Conservation (phyloP, 2,113 vertebrate genomes). For the Rhinopomastus cyanomelas region DNA sequence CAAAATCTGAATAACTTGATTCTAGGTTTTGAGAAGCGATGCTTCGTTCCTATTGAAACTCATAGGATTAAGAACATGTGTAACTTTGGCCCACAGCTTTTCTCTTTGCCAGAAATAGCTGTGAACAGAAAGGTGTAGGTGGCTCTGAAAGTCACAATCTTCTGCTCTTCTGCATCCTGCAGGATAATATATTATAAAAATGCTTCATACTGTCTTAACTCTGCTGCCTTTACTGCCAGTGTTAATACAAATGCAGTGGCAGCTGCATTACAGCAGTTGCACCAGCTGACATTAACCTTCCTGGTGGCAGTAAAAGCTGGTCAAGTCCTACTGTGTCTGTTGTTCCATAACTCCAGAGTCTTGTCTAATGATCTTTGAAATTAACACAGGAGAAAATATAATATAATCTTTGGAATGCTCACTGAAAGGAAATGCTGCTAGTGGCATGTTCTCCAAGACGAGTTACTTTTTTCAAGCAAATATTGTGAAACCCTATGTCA, state of each 20-base stretch:
- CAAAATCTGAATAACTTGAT: neutral
- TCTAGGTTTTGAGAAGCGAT: neutral
- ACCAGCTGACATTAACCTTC: neutral
- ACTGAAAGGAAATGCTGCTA: neutral
- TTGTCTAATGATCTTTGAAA: neutral
- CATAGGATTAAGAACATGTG: neutral
- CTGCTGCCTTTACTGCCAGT: neutral
- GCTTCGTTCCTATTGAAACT: neutral
- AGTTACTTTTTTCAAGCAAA: neutral
- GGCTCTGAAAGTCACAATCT: neutral
- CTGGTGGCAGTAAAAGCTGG: neutral
- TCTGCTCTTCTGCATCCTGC: neutral
- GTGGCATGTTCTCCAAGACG: neutral
- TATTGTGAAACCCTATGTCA: neutral
- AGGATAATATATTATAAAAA: neutral
- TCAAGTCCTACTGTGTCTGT: neutral
- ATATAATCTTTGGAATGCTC: neutral
- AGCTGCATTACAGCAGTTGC: neutral
- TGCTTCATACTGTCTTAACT: neutral
- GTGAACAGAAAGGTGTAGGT: neutral
- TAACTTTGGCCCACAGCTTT: neutral
- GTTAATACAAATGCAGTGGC: neutral
- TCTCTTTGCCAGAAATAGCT: neutral
- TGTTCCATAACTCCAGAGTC: neutral
- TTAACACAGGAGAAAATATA: neutral